phyloP scores from a whole-genome alignment of 2,888 invertebrate genomes.

The Pheosia gnoma region DNA sequence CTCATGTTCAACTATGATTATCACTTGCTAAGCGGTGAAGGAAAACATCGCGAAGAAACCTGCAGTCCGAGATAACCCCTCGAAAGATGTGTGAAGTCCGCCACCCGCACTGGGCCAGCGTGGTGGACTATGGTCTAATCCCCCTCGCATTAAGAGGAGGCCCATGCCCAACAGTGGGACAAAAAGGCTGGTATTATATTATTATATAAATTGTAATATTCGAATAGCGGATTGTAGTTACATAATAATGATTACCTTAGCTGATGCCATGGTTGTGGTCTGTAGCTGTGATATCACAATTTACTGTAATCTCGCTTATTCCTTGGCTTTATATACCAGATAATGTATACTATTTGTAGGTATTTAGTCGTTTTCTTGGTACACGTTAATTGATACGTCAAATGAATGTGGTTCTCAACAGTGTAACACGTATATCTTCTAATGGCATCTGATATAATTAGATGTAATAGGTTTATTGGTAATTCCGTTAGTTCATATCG shows the following conservation, averaged over 20 bases:
- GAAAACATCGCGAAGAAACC: too few species aligned
- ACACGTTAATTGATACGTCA: slow-evolving; percentile 5
- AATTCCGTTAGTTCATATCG: neutral
- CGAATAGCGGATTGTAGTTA: neutral
- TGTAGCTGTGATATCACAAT: slow-evolving; percentile 7
- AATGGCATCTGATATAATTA: neutral
- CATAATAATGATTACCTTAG: slow-evolving; percentile 16
- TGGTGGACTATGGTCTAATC: too few species aligned
- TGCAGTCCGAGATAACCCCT: too few species aligned
- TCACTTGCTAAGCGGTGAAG: too few species aligned
- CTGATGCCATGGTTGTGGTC: slow-evolving; percentile 18
- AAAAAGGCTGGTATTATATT: too few species aligned
- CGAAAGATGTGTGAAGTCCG: too few species aligned
- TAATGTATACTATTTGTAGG: neutral
- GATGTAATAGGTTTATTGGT: neutral
- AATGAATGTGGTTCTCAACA: slow-evolving; percentile 19
- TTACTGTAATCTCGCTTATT: slow-evolving; percentile 18
- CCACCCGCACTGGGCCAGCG: too few species aligned
- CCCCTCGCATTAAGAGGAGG: too few species aligned
- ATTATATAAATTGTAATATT: too few species aligned
- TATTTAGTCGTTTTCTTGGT: neutral
- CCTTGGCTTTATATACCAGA: slow-evolving; percentile 25
- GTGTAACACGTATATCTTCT: slow-evolving; percentile 1
- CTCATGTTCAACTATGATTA: too few species aligned
- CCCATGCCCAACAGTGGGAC: too few species aligned